Evolutionary conservation across 2,888 invertebrate genomes (phyloP), one percentile per base, ranked within the genome.

Genomic region (Julus scanicus): DNA sequence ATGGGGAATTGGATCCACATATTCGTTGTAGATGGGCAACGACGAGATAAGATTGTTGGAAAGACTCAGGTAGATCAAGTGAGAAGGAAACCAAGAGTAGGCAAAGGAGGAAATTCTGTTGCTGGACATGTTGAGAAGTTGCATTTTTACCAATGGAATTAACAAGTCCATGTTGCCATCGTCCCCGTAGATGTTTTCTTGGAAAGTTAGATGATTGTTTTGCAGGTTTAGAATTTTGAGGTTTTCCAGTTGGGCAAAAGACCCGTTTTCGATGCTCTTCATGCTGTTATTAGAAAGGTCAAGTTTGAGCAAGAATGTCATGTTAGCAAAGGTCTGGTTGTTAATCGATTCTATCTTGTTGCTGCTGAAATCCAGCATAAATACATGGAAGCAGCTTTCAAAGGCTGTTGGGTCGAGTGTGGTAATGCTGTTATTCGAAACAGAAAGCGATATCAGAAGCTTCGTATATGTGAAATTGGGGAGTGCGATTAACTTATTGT

Each of bases 21-120:
- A n/a, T 2, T 13, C 9, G 15, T 29, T 20, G 15, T 80, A 87
- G n/a, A 63, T 80, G 37, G 87, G 87, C n/a, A 87, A 20, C 4
- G 3, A 0, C 9, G 40, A 11, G 20, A 87, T 87, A 8, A 37
- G 11, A 44, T 87, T 87, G 80, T 87, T 17, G 44, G 87, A 17
- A 6, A 87, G 48, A 48, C 48, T 80, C n/a, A 87, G 37, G 40
- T 40, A 80, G 13, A 80, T 44, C 39, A 87, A 44, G 17, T 48
- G 63, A 80, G 37, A 29, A 20, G 87, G 87, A 48, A 87, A 87
- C 87, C 87, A 87, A 39, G 29, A 29, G 44, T 87, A 87, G 13
- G 63, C 11, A 44, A 87, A 80, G 8, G 1, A 0, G 20, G 39
- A 11, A 8, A 87, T 80, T 5, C 29, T 39, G 44, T 87, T 87